These are phyloP conservation scores for Mantis religiosa DNA, from an alignment of 2,888 invertebrate genomes.

Conservation along the genomic window DNA sequence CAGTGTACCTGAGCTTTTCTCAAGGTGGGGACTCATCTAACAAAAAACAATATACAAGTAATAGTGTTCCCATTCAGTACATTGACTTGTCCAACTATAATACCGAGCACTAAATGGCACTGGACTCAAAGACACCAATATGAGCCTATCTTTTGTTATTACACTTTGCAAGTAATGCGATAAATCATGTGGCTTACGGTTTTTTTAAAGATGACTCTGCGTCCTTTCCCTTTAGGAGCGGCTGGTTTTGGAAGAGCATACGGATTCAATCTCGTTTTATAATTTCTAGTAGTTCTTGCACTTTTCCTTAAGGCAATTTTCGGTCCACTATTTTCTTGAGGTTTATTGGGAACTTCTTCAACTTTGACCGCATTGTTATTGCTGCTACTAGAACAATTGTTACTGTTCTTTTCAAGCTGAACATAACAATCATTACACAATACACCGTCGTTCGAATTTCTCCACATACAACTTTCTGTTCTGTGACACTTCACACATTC, in stretches of 20 bases:
- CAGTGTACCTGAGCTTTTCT: too few relatives aligned
- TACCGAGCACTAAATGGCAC: too few relatives aligned
- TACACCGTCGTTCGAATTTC: slow-evolving; percentile 67
- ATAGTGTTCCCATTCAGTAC: too few relatives aligned
- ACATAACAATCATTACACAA: slow-evolving; percentile 70
- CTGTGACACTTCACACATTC: slow-evolving; percentile 67
- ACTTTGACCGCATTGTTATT: not conserved
- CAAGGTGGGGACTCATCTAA: too few relatives aligned
- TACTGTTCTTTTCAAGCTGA: slow-evolving; percentile 45
- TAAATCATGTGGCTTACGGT: slow-evolving; percentile 40
- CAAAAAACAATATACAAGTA: too few relatives aligned
- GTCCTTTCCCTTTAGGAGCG: slow-evolving; percentile 65
- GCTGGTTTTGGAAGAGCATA: slow-evolving; percentile 44
- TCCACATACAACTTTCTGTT: slow-evolving; percentile 70
- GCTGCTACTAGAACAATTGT: not conserved
- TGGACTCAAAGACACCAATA: too few relatives aligned
- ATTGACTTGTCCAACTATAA: too few relatives aligned
- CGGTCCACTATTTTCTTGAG: slow-evolving; percentile 41
- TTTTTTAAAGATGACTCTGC: slow-evolving; percentile 74
- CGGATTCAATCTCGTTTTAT: slow-evolving; percentile 47
- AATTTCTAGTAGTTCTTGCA: slow-evolving; percentile 52
- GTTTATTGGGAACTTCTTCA: slow-evolving; percentile 35
- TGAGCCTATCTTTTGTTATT: too few relatives aligned
- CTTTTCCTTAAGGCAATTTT: slow-evolving; percentile 50
- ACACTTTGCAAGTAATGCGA: too few relatives aligned